These are phyloP conservation scores for Drosophila affinis DNA, from an alignment of 2,888 invertebrate genomes.

Conservation along the genomic window DNA sequence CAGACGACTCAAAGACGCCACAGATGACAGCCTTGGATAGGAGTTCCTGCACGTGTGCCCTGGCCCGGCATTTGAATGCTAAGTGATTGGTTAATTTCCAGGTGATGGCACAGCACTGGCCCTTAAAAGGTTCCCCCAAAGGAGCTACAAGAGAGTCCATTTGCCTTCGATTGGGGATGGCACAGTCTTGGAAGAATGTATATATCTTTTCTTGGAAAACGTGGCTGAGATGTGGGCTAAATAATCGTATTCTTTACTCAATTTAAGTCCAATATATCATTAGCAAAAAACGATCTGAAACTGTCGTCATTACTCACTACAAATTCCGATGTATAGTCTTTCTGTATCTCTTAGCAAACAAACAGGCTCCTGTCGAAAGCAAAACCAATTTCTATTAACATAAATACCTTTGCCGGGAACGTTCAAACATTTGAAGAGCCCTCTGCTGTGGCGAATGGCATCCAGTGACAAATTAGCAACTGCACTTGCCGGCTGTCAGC, in stretches of 20 bases:
- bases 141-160: neutral
- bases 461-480: slow-evolving; percentile 52
- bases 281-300: no score
- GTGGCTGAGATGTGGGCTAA: neutral
- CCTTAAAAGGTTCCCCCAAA: slow-evolving; percentile 16
- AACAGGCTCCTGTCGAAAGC: neutral
- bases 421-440: slow-evolving; percentile 24
- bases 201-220: neutral
- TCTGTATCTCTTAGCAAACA: neutral
- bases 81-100: slow-evolving; percentile 74
- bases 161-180: neutral
- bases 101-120: slow-evolving; percentile 21
- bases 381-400: slow-evolving; percentile 15
- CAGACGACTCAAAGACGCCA: slow-evolving; percentile 54
- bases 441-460: slow-evolving; percentile 36
- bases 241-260: no score
- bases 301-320: neutral
- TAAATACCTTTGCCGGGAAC: slow-evolving; percentile 10
- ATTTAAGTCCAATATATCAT: no score
- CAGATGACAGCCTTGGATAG: slow-evolving; percentile 24
- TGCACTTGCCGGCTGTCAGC: slow-evolving; percentile 53
- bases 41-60: slow-evolving; percentile 29
- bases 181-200: neutral
- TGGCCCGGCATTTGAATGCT: slow-evolving; percentile 66
- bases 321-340: neutral